Percentiles rank a stretch among this genome's conserved stretches.
Evolutionary conservation across 2,888 invertebrate genomes (phyloP).

Genomic region (Drosophila birchii): DNA sequence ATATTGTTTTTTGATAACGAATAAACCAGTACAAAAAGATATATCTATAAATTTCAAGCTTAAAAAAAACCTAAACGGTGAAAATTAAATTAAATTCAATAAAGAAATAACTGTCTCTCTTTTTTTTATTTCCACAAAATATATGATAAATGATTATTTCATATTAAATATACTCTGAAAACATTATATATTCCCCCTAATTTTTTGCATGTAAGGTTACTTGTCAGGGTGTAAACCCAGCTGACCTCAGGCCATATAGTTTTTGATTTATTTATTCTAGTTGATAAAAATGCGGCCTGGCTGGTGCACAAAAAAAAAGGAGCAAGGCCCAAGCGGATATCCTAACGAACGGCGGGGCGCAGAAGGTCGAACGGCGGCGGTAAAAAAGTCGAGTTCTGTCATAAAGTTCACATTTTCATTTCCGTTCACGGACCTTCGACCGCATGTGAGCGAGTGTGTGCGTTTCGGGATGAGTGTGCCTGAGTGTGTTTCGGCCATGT

Average conservation of each 20-base stretch:
- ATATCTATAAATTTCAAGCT: too few species aligned
- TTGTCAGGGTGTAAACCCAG: background rate
- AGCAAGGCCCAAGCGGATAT: conserved; percentile 21
- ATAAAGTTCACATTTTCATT: conserved; percentile 73
- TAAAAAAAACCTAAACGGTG: too few species aligned
- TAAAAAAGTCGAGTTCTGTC: conserved; percentile 47
- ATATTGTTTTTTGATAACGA: background rate
- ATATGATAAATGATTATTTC: too few species aligned
- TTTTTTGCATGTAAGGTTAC: background rate
- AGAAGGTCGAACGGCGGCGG: conserved; percentile 25
- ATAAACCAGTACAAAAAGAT: background rate
- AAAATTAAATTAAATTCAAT: background rate
- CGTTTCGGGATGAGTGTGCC: conserved; percentile 3
- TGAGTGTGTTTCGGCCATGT: conserved; percentile 37
- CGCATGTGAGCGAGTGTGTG: conserved; percentile 14
- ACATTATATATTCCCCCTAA: background rate
- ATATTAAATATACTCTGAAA: background rate
- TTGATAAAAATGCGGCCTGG: conserved; percentile 47
- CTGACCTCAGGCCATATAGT: conserved; percentile 39
- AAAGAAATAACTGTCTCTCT: background rate
- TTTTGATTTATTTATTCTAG: conserved; percentile 49
- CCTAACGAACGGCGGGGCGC: conserved; percentile 31
- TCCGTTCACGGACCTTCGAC: conserved; percentile 42
- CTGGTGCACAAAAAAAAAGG: conserved; percentile 5
- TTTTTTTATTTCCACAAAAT: background rate